Percentiles rank a stretch among this genome's conserved stretches.
These are phyloP conservation scores for Petrocephalus schoutedeni DNA, from an alignment of 2,797 vertebrate species.

Conservation along the genomic window DNA sequence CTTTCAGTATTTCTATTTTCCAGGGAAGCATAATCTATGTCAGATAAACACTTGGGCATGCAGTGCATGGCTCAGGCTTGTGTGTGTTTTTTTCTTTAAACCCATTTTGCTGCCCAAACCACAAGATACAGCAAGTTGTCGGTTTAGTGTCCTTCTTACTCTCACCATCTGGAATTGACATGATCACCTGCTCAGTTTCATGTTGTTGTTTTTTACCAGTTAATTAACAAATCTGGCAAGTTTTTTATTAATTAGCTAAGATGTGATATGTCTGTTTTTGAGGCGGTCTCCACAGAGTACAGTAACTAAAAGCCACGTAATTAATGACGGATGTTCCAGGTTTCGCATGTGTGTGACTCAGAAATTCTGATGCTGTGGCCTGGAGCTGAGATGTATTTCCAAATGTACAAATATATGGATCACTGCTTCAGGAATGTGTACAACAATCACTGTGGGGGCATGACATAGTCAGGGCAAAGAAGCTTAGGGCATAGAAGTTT, in stretches of 20 bases:
- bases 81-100: neutral
- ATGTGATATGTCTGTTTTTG: neutral
- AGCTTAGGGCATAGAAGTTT: neutral
- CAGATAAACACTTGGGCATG: neutral
- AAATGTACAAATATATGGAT: neutral
- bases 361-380: neutral
- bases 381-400: neutral
- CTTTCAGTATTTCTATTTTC: constrained; percentile 5
- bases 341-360: neutral
- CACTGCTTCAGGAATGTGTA: neutral
- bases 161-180: neutral
- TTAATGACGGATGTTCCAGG: neutral
- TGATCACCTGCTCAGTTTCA: neutral
- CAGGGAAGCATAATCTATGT: neutral
- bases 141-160: neutral
- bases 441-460: neutral
- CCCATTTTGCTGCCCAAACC: neutral
- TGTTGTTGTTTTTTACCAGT: neutral
- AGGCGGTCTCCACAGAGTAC: neutral
- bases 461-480: neutral
- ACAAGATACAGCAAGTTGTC: neutral
- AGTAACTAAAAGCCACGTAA: neutral
- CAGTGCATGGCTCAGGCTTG: neutral
- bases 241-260: neutral
- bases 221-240: too few relatives aligned